Base-by-base conservation (phyloP, 2,888 invertebrate species). In the Dione juno region DNA sequence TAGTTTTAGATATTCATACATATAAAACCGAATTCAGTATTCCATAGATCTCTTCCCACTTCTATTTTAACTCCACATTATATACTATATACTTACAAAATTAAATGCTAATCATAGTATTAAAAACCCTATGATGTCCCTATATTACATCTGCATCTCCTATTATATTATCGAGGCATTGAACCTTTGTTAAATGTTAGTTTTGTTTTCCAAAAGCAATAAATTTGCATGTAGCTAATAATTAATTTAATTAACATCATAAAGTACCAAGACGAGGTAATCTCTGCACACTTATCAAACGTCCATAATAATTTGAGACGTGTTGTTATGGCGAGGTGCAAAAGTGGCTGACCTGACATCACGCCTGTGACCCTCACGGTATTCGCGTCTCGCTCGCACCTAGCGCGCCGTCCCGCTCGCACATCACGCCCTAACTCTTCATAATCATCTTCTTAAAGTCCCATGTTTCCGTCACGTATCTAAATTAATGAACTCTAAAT, bases 271-370 rank as follows among this genome's bases (percentile, higher is more conserved):
- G 88, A 88, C 87, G 84, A 82, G 85, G 88, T 90, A 90, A 92
- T 92, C 92, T 89, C 85, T 86, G 87, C 87, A 89, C 91, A 92
- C 92, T 92, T 92, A 92, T 92, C 93, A 92, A 90, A 90, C 92
- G 90, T 92, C 93, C 90, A 92, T 93, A 93, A 93, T 92, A 93
- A 93, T 93, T 93, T 93, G 92, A 93, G 91, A 92, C 92, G 91
- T 92, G 92, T 93, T 92, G 93, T 93, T 93, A 92, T 89, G 88
- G 90, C 88, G 93, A 94, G 93, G 93, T 93, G 91, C 93, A 94
- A 94, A 93, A 93, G 93, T 92, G 93, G 92, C 92, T 93, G 92
- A 93, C 93, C 94, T 93, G 90, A 92, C 93, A 93, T 93, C 94
- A 94, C 94, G 94, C 90, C 84, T 88, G 89, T 92, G 94, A 93